Conservation (phyloP, 1,140 invertebrate genomes). For the Anoplophora glabripennis region DNA sequence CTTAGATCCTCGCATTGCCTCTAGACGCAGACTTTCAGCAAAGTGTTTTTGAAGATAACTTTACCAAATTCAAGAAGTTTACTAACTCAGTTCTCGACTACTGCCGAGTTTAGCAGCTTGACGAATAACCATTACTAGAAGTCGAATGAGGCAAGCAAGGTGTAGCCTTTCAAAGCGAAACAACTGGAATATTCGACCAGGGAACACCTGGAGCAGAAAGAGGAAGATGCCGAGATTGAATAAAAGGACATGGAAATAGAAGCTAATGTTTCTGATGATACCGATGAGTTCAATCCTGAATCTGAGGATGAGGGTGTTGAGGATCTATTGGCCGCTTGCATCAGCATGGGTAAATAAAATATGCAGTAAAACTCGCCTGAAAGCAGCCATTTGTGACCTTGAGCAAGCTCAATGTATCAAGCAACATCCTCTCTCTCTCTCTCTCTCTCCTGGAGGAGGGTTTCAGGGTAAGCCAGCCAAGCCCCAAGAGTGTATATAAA, state of each 20-base stretch:
- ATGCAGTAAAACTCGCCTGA: slow-evolving; percentile 48
- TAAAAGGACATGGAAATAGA: slow-evolving; percentile 28
- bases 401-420: neutral
- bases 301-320: slow-evolving; percentile 51
- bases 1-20: slow-evolving; percentile 34
- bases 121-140: slow-evolving; percentile 68
- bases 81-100: slow-evolving; percentile 73
- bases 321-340: slow-evolving; percentile 66
- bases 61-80: slow-evolving; percentile 76
- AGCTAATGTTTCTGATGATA: slow-evolving; percentile 21
- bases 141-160: too few species aligned
- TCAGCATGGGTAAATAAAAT: slow-evolving; percentile 70
- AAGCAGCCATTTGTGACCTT: neutral
- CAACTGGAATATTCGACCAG: slow-evolving; percentile 9
- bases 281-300: slow-evolving; percentile 21
- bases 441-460: neutral
- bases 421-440: neutral
- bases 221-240: slow-evolving; percentile 15
- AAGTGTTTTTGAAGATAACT: slow-evolving; percentile 77
- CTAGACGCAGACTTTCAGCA: slow-evolving; percentile 11
- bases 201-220: slow-evolving; percentile 8
- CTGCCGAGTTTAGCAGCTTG: slow-evolving; percentile 75
- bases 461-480: slow-evolving; percentile 18
- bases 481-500: slow-evolving; percentile 5
- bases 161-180: slow-evolving; percentile 3